Percentiles rank a stretch among this genome's conserved stretches.
Conservation (phyloP, 1,140 invertebrate genomes). For the Galleria mellonella region DNA sequence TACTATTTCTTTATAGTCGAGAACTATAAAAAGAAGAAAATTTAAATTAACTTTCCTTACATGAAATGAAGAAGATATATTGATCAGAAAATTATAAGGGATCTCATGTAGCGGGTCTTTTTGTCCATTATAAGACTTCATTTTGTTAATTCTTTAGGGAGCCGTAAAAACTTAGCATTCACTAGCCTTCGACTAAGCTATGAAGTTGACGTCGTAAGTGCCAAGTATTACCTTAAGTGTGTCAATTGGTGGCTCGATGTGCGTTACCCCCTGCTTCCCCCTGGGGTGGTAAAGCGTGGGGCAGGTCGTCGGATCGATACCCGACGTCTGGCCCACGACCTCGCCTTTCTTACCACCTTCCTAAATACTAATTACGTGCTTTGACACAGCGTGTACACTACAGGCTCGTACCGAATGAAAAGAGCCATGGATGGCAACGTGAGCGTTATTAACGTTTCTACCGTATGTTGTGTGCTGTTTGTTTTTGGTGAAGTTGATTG, state of each 20-base stretch:
- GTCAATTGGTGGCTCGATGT: slow-evolving; percentile 71
- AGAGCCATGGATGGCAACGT: slow-evolving; percentile 50
- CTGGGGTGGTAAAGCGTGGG: slow-evolving; percentile 45
- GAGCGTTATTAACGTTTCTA: slow-evolving; percentile 54
- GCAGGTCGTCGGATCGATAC: slow-evolving; percentile 68
- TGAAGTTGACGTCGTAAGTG: slow-evolving; percentile 52
- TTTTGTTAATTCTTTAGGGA: too few relatives aligned
- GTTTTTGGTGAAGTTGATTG: slow-evolving; percentile 45
- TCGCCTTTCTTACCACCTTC: slow-evolving; percentile 73
- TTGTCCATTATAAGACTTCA: too few relatives aligned
- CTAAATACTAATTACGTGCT: slow-evolving; percentile 74
- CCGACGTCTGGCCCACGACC: slow-evolving; percentile 69
- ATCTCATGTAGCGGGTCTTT: too few relatives aligned
- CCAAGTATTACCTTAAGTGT: slow-evolving; percentile 71
- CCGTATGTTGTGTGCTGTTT: slow-evolving; percentile 31
- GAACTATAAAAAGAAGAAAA: too few relatives aligned
- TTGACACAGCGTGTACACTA: slow-evolving; percentile 61
- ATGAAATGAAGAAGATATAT: too few relatives aligned
- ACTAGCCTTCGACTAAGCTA: slow-evolving; percentile 24
- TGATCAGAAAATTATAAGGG: too few relatives aligned
- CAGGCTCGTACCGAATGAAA: slow-evolving; percentile 57
- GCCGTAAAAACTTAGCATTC: too few relatives aligned
- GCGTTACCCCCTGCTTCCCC: slow-evolving; percentile 48
- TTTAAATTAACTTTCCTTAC: too few relatives aligned
- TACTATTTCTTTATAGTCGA: too few relatives aligned